Base-by-base conservation (phyloP, 1,140 invertebrate species). In the Chymomyza costata region DNA sequence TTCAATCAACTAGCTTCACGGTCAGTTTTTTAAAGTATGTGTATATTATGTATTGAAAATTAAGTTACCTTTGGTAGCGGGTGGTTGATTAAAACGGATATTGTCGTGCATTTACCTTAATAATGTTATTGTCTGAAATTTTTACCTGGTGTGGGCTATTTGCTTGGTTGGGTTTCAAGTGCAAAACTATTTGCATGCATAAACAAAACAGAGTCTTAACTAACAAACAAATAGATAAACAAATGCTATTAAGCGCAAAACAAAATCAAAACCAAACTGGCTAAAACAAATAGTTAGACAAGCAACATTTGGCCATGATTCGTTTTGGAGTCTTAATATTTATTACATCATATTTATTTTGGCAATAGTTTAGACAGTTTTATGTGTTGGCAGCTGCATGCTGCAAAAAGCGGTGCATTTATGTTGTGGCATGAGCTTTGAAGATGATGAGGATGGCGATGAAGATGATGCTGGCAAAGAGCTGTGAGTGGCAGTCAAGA, bases 41-140 rank as follows among this genome's bases (percentile, higher is more conserved):
- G 63, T 59, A 56, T 61, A 53, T 58, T 69, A 13, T 49, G 25
- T 28, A 28, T 28, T 10, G 5, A 6, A 28, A 6, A 16, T 40
- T 41, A 46, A 28, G 32, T 10, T 10, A 34, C 2, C 21, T 5
- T 3, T 57, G 59, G 44, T 66, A 76, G 73, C 71, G 71, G 73
- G 67, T 71, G 71, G 54, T 78, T 78, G 73, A 80, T 78, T 80
- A 78, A 70, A 78, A 65, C 67, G 67, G 69, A 74, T 69, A 74
- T n/a, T 74, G 69, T 66, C 70, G 65, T 74, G 58, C 63, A 50
- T 67, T 73, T 58, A 62, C 40, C 68, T 63, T 71, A 73, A 71
- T 73, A 59, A 58, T 61, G 37, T 50, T 49, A 46, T 45, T 49
- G 65, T 54, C 37, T 25, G 21, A 25, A 25, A 52, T 31, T 61